These are phyloP conservation scores for Gonioctena quinquepunctata DNA, from an alignment of 1,140 invertebrate species.

Conservation along the genomic window DNA sequence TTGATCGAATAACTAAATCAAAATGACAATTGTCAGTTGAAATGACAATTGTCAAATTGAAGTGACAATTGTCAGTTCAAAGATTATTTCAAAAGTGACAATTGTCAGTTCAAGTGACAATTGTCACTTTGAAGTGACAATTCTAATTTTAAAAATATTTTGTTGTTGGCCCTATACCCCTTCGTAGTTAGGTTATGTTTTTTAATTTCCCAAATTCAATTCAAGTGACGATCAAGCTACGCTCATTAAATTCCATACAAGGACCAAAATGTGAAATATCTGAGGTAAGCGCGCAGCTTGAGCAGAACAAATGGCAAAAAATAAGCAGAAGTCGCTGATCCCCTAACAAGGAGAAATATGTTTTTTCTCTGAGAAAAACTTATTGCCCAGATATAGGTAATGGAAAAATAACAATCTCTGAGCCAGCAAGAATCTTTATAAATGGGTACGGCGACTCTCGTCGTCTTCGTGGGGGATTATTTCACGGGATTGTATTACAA, in stretches of 20 bases:
- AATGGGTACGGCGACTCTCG: conserved; percentile 3
- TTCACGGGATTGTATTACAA: neutral
- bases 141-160: too few relatives aligned
- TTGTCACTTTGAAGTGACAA: too few relatives aligned
- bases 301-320: neutral
- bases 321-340: neutral
- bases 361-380: conserved; percentile 1
- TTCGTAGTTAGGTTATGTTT: too few relatives aligned
- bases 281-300: neutral
- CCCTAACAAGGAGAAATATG: conserved; percentile 1
- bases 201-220: too few relatives aligned
- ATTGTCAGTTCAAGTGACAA: too few relatives aligned
- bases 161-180: too few relatives aligned
- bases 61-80: too few relatives aligned
- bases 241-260: neutral
- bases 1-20: too few relatives aligned
- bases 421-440: conserved; percentile 1
- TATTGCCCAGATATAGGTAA: conserved; percentile 8
- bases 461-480: neutral
- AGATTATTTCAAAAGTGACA: too few relatives aligned
- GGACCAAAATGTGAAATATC: neutral
- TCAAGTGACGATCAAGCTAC: neutral
- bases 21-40: too few relatives aligned
- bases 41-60: too few relatives aligned
- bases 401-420: neutral